Percentiles rank a stretch among this genome's conserved stretches.
Conservation (phyloP, 2,797 vertebrate species). For the Protonibea diacanthus region DNA sequence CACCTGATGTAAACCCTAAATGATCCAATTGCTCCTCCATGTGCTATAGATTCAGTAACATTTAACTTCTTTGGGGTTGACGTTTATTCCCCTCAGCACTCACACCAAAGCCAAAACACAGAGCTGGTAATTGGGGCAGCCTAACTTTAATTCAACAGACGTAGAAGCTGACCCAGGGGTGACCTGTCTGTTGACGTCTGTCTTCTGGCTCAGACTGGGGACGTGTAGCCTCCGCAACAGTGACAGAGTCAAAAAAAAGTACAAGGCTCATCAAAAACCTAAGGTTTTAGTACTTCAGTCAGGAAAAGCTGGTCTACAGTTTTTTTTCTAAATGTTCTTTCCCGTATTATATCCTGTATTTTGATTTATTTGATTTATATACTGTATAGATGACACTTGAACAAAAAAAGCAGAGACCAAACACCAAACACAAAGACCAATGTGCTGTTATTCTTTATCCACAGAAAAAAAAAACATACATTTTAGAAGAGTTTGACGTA, state of each 20-base stretch:
- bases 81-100: constrained; percentile 8
- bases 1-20: constrained; percentile 1
- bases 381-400: background rate
- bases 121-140: constrained; percentile 32
- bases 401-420: background rate
- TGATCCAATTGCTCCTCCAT: constrained; percentile 41
- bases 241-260: background rate
- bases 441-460: background rate
- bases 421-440: too few species aligned
- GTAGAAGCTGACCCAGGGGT: constrained; percentile 42
- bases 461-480: background rate
- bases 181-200: constrained; percentile 48
- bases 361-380: constrained; percentile 1
- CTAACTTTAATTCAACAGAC: constrained; percentile 51
- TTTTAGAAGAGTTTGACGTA: too few species aligned
- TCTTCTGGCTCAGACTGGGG: constrained; percentile 12
- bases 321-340: background rate
- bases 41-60: constrained; percentile 48
- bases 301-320: background rate
- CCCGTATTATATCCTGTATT: background rate
- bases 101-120: constrained; percentile 13
- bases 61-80: constrained; percentile 24
- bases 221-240: constrained; percentile 1
- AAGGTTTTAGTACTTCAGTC: background rate
- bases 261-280: background rate